Percentiles rank a stretch among this genome's conserved stretches.
These are phyloP conservation scores for Chrysomela aeneicollis DNA, from an alignment of 2,888 invertebrate species.

Conservation along the genomic window DNA sequence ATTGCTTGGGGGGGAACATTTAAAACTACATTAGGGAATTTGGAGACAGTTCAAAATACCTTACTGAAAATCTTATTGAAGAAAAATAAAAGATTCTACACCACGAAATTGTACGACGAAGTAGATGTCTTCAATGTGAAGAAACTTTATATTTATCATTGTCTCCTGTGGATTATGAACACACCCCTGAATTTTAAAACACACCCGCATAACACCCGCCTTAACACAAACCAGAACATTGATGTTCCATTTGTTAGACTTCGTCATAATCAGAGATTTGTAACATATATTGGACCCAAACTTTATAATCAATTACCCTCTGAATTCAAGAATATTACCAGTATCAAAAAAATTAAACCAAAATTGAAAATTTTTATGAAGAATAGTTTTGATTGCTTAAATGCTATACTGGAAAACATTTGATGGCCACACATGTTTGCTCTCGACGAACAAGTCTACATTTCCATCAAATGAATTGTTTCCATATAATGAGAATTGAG, in stretches of 20 bases:
- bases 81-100: constrained; percentile 9
- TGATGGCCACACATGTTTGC: not conserved
- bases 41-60: constrained; percentile 2
- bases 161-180: not conserved
- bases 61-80: constrained; percentile 11
- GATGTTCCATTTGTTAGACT: not conserved
- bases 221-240: not conserved
- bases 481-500: no score
- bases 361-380: not conserved
- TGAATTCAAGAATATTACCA: not conserved
- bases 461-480: not conserved
- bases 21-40: constrained; percentile 7
- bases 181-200: not conserved
- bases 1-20: not conserved
- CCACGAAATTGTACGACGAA: not conserved
- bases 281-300: not conserved
- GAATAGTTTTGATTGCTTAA: not conserved
- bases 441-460: not conserved
- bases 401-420: not conserved
- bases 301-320: not conserved
- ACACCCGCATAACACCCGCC: not conserved
- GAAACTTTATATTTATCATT: not conserved
- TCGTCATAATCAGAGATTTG: not conserved
- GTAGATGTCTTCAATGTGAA: not conserved
- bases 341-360: not conserved